Evolutionary conservation across 2,797 vertebrate species (phyloP).

Genomic region (Characodon lateralis): DNA sequence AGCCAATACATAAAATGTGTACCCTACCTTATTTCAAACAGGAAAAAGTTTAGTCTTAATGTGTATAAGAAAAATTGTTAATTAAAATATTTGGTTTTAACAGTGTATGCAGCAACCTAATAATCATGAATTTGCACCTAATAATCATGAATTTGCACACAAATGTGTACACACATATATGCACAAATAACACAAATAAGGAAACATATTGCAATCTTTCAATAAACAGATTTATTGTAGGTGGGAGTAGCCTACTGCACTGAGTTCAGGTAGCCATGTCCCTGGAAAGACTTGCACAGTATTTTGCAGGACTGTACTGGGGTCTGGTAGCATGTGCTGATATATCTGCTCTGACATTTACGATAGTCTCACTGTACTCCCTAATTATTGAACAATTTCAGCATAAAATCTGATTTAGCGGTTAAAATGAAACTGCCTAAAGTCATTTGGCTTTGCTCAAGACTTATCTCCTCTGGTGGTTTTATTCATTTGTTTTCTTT

Average conservation of each 20-base stretch:
- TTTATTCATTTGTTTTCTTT: slow-evolving; percentile 74
- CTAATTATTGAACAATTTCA: slow-evolving; percentile 77
- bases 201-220: slow-evolving; percentile 15
- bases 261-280: slow-evolving; percentile 36
- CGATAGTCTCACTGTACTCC: slow-evolving; percentile 63
- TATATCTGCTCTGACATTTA: slow-evolving; percentile 70
- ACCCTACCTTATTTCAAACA: no score
- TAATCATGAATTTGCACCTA: neutral
- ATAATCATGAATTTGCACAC: neutral
- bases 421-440: slow-evolving; percentile 72
- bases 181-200: slow-evolving; percentile 6
- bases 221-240: slow-evolving; percentile 47
- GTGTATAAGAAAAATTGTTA: neutral
- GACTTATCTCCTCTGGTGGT: slow-evolving; percentile 67
- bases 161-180: slow-evolving; percentile 6
- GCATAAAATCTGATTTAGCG: slow-evolving; percentile 74
- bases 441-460: slow-evolving; percentile 66
- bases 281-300: slow-evolving; percentile 32
- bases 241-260: slow-evolving; percentile 33
- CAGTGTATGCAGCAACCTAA: neutral
- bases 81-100: neutral
- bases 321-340: slow-evolving; percentile 58
- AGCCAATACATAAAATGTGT: no score
- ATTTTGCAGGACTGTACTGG: slow-evolving; percentile 46
- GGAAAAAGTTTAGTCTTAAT: neutral